phyloP scores from a whole-genome alignment of 2,888 invertebrate genomes.

The Autographa pulchrina region DNA sequence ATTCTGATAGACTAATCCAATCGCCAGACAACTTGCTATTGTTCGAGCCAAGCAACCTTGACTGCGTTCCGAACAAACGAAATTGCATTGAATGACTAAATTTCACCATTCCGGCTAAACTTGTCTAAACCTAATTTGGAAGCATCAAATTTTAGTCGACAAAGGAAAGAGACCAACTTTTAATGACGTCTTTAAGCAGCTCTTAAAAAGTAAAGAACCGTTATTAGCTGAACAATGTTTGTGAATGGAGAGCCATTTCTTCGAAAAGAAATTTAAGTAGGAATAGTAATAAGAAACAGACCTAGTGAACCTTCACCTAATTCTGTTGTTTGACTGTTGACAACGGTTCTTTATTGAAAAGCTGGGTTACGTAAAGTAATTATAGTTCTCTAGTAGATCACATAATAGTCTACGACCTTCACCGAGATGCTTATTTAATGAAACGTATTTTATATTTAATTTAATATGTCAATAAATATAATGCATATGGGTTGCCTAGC shows the following conservation, averaged over 20 bases:
- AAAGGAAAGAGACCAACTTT: not conserved
- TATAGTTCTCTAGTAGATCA: no score
- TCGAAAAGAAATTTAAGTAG: conserved; percentile 1
- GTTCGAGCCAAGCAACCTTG: not conserved
- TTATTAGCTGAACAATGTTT: conserved; percentile 2
- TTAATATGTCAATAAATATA: no score
- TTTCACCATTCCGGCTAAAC: not conserved
- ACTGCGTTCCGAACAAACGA: not conserved
- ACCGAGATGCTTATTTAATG: no score
- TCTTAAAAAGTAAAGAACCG: not conserved
- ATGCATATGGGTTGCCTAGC: no score
- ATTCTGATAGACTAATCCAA: not conserved
- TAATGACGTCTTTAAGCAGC: not conserved
- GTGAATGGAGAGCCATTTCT: not conserved
- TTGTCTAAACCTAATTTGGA: not conserved
- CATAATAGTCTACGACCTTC: no score
- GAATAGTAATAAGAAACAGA: not conserved
- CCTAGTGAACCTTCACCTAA: not conserved
- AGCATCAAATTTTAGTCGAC: not conserved
- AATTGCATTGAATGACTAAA: not conserved
- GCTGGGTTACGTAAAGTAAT: not conserved
- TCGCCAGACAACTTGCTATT: not conserved
- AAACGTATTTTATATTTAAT: no score
- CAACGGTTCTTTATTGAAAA: not conserved
- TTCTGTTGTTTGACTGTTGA: not conserved